These are phyloP conservation scores for Drosophila malerkotliana DNA, from an alignment of 1,140 invertebrate species.

Conservation along the genomic window DNA sequence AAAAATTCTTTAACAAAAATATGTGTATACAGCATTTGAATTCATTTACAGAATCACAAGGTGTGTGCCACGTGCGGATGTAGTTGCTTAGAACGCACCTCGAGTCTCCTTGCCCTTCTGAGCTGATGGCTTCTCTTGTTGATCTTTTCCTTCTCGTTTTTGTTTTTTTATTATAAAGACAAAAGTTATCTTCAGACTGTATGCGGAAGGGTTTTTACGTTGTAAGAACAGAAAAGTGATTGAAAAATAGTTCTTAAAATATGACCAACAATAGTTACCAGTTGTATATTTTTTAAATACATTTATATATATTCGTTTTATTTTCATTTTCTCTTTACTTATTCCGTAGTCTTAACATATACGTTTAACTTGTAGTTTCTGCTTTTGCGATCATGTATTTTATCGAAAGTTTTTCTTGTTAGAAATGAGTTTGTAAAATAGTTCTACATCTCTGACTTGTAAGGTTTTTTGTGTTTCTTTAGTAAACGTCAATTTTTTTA, in stretches of 20 bases:
- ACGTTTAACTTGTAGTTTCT: conserved; percentile 67
- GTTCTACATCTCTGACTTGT: conserved; percentile 47
- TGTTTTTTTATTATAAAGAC: not conserved
- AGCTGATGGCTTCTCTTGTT: conserved; percentile 41
- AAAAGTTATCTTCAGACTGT: conserved; percentile 28
- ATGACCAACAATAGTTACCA: not conserved
- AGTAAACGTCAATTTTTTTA: conserved; percentile 38
- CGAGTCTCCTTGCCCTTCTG: conserved; percentile 58
- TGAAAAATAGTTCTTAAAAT: not conserved
- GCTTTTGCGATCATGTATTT: conserved; percentile 55
- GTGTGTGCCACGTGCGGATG: conserved; percentile 92
- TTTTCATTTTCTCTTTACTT: conserved; percentile 30
- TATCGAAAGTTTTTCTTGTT: conserved; percentile 38
- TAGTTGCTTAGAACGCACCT: conserved; percentile 89
- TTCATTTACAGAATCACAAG: conserved; percentile 83
- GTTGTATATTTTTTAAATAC: conserved; percentile 48
- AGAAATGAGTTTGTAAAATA: conserved; percentile 53
- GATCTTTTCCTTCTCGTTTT: not conserved
- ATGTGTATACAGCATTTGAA: not conserved
- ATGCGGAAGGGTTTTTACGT: conserved; percentile 53
- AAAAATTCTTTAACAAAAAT: not conserved
- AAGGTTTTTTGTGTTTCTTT: not conserved
- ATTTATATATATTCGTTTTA: conserved; percentile 40
- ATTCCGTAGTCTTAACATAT: conserved; percentile 60
- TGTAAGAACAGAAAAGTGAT: not conserved